phyloP scores from a whole-genome alignment of 1,140 invertebrate genomes.

The Pseudomyrmex concolor region DNA sequence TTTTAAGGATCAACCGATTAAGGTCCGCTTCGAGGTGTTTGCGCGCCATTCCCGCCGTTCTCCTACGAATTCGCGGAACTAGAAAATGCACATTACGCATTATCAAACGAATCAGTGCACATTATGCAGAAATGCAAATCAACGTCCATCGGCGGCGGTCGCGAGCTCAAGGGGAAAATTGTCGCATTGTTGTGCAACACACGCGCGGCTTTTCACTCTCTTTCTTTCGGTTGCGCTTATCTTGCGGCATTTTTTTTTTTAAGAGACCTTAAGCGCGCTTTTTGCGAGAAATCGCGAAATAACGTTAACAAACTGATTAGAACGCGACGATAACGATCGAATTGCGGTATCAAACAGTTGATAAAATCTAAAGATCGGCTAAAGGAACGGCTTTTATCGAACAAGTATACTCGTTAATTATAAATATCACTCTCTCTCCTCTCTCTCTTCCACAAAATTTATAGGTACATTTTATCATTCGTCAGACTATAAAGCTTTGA shows the following conservation, averaged over 20 bases:
- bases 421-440: too few species aligned
- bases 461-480: too few species aligned
- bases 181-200: conserved; percentile 5
- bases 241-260: neutral
- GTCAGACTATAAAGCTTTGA: too few species aligned
- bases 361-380: conserved; percentile 6
- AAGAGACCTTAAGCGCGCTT: neutral
- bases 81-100: conserved; percentile 42
- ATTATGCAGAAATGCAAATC: conserved; percentile 59
- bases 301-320: conserved; percentile 20
- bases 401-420: conserved; percentile 15
- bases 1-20: conserved; percentile 69
- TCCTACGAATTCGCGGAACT: conserved; percentile 68
- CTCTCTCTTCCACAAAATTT: too few species aligned
- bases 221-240: conserved; percentile 1
- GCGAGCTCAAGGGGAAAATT: conserved; percentile 37
- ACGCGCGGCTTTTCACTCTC: conserved; percentile 28
- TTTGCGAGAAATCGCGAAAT: conserved; percentile 39
- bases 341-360: neutral
- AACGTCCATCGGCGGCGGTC: conserved; percentile 18
- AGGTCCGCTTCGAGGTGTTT: conserved; percentile 48
- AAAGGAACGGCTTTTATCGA: conserved; percentile 21
- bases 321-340: conserved; percentile 29
- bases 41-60: conserved; percentile 60
- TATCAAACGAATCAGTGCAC: conserved; percentile 43